These are phyloP conservation scores for Euschistus heros DNA, from an alignment of 1,140 invertebrate genomes.

Conservation along the genomic window DNA sequence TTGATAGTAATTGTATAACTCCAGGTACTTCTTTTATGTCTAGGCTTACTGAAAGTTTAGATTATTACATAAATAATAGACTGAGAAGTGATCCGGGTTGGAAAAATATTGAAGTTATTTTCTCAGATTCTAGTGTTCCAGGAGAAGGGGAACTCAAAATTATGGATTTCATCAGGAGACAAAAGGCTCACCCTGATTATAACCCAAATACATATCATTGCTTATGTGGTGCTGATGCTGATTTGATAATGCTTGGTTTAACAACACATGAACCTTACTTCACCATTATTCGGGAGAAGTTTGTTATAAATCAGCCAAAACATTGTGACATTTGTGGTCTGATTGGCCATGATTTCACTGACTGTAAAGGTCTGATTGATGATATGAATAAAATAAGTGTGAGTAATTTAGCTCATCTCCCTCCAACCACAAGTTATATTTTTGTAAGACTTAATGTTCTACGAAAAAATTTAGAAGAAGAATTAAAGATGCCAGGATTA, in stretches of 20 bases:
- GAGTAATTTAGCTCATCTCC: slow-evolving; percentile 43
- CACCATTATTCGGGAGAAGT: slow-evolving; percentile 96
- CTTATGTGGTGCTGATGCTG: slow-evolving; percentile 95
- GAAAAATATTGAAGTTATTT: slow-evolving; percentile 76
- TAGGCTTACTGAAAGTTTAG: slow-evolving; percentile 80
- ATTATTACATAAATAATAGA: slow-evolving; percentile 91
- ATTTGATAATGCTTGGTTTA: slow-evolving; percentile 96
- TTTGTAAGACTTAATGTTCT: slow-evolving; percentile 87
- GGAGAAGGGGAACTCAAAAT: slow-evolving; percentile 99
- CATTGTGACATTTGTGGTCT: slow-evolving; percentile 96
- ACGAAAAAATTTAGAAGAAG: slow-evolving; percentile 87
- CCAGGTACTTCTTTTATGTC: slow-evolving; percentile 99
- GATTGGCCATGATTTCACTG: slow-evolving; percentile 91
- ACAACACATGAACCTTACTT: slow-evolving; percentile 99
- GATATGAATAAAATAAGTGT: slow-evolving; percentile 31
- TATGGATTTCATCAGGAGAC: slow-evolving; percentile 96
- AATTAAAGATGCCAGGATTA: slow-evolving; percentile 84
- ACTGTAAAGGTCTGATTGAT: slow-evolving; percentile 62
- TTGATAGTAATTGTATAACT: slow-evolving; percentile 98
- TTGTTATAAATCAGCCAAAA: slow-evolving; percentile 90
- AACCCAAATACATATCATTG: slow-evolving; percentile 97
- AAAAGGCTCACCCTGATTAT: slow-evolving; percentile 88
- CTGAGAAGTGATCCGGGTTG: slow-evolving; percentile 93
- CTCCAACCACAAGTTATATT: slow-evolving; percentile 75
- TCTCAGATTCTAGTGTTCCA: slow-evolving; percentile 92